These are phyloP conservation scores for Diaperis boleti DNA, from an alignment of 2,888 invertebrate species.

Conservation along the genomic window DNA sequence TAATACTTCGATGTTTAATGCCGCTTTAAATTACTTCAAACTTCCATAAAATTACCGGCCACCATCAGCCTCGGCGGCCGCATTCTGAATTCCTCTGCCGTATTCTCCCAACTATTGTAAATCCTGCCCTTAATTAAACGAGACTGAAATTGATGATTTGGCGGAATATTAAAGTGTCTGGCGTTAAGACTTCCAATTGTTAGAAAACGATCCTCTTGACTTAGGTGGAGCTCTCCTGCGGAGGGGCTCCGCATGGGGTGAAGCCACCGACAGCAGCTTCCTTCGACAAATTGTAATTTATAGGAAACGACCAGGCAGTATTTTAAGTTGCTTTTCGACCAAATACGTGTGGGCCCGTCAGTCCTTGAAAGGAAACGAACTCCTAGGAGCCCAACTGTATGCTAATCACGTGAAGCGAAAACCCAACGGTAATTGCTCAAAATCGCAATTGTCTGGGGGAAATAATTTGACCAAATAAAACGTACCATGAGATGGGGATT, in stretches of 20 bases:
- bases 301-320: constrained; percentile 55
- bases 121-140: constrained; percentile 39
- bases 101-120: constrained; percentile 2
- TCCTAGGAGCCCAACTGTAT: constrained; percentile 34
- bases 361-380: constrained; percentile 40
- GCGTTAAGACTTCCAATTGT: constrained; percentile 59
- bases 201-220: constrained; percentile 51
- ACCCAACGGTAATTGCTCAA: constrained; percentile 19
- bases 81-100: too few species aligned
- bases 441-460: background rate
- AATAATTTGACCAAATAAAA: background rate
- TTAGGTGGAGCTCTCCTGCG: constrained; percentile 60
- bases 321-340: constrained; percentile 52
- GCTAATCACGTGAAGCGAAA: constrained; percentile 25
- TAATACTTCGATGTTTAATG: too few species aligned
- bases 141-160: constrained; percentile 61
- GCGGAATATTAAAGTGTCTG: constrained; percentile 61
- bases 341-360: constrained; percentile 63
- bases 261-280: constrained; percentile 60
- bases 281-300: constrained; percentile 68
- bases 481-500: too few species aligned
- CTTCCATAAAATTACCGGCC: background rate
- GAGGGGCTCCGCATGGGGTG: constrained; percentile 62
- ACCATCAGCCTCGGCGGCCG: background rate
- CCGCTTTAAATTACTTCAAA: too few species aligned